Base-by-base conservation (phyloP, 2,888 invertebrate species). In the Schizotus pectinicornis region DNA sequence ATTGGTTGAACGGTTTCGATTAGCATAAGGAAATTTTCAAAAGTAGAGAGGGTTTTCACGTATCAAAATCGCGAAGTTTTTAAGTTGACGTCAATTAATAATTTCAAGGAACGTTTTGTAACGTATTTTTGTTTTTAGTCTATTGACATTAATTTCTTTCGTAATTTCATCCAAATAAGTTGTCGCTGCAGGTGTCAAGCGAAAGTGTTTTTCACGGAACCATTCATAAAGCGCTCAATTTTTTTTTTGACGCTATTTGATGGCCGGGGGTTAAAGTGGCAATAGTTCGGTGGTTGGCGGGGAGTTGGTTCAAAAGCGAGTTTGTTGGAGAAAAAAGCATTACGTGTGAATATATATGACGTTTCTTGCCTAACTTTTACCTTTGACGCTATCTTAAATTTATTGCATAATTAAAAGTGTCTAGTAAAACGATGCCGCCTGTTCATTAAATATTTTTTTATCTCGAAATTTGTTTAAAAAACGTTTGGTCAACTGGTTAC, bases 101-200 rank as follows among this genome's bases (percentile, higher is more conserved):
- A 54, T 61, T 61, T 59, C 43, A 39, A 43, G 56, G 47, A 58
- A 49, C 35, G 42, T 61, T 64, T 65, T 59, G 62, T 59, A 61
- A 63, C 57, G 47, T 62, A 59, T 63, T 59, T 59, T 59, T 65
- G 56, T 64, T 62, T 58, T 57, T 51, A n/a, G 57, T 57, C 52
- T 58, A 58, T 45, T 48, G 53, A 58, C 48, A n/a, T n/a, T n/a
- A n/a, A n/a, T 58, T 53, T 53, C 52, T 58, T 58, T 58, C 58
- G 53, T 48, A 58, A 58, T 58, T 49, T 57, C 32, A 42, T 48
- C 53, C 30, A 52, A 57, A 54, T 42, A 53, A 58, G 34, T 53
- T 57, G 57, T 57, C 53, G 52, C 52, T 53, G 47, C 37, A 41
- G n/a, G 39, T 46, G 45, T 53, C 52, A 52, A 58, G 52, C 58